These are phyloP conservation scores for Phacellophora camtschatica DNA, from an alignment of 30 jellyfish, hydroid and myxozoan genomes.

Conservation along the genomic window DNA sequence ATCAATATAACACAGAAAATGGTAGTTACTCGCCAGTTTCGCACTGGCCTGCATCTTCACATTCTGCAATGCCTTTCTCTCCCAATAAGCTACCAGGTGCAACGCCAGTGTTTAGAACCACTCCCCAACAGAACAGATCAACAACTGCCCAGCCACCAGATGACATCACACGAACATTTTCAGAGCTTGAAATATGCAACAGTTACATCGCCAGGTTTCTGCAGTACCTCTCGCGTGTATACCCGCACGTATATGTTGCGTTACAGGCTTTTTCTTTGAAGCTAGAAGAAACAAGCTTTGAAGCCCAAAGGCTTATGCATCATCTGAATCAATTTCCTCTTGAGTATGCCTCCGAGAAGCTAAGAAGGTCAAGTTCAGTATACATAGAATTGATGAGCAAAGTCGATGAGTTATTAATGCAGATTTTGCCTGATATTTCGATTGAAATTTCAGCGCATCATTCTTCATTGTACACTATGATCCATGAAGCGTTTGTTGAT, in stretches of 20 bases:
- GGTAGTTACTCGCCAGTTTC: too few species aligned
- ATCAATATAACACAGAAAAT: too few species aligned
- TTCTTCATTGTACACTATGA: neutral
- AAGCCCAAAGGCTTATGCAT: neutral
- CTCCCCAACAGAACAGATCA: too few species aligned
- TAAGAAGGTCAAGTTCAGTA: neutral
- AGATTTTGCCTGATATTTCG: neutral
- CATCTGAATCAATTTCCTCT: neutral
- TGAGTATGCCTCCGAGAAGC: neutral
- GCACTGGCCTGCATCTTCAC: too few species aligned
- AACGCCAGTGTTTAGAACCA: too few species aligned
- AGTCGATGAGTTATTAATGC: neutral
- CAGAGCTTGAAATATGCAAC: neutral
- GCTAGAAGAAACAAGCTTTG: neutral
- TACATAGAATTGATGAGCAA: neutral
- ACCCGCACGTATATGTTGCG: neutral
- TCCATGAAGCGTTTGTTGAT: neutral
- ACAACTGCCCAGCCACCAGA: neutral
- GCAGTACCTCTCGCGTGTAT: neutral
- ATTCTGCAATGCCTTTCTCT: too few species aligned
- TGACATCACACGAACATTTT: neutral
- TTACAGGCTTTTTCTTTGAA: neutral
- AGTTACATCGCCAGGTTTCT: neutral
- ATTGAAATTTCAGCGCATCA: neutral
- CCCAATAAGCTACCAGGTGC: too few species aligned